A percentile compares a stretch with the other conserved stretches of the same genome.
phyloP scores from a whole-genome alignment of 1,140 invertebrate genomes.

The Habropoda laboriosa region DNA sequence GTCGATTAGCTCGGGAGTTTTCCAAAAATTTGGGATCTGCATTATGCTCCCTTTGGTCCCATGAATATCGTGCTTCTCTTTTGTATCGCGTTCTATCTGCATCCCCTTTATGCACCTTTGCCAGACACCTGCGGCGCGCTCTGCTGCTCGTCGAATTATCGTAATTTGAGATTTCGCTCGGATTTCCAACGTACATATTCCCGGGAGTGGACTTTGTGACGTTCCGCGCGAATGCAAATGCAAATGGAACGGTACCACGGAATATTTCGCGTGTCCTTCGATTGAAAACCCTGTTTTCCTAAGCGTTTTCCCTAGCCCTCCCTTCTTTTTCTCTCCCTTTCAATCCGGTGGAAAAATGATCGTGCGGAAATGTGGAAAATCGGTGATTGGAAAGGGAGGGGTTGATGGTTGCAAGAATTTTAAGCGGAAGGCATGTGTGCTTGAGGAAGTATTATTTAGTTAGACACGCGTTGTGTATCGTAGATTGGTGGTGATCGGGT shows the following conservation, averaged over 20 bases:
- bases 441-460: too few species aligned
- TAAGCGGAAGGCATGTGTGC: too few species aligned
- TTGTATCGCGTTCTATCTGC: constrained; percentile 68
- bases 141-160: constrained; percentile 42
- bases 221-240: constrained; percentile 38
- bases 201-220: constrained; percentile 4
- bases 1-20: constrained; percentile 69
- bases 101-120: constrained; percentile 60
- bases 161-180: constrained; percentile 48
- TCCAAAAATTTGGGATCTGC: constrained; percentile 64
- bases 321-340: not conserved
- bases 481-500: too few species aligned
- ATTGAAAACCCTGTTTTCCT: constrained; percentile 4
- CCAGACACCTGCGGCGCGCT: constrained; percentile 36
- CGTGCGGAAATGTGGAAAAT: too few species aligned
- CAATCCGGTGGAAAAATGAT: not conserved
- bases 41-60: constrained; percentile 64
- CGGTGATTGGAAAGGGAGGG: too few species aligned
- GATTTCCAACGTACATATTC: constrained; percentile 27
- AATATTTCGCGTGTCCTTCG: not conserved
- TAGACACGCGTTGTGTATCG: too few species aligned
- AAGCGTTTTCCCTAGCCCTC: not conserved
- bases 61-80: constrained; percentile 42
- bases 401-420: too few species aligned
- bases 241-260: not conserved